These are phyloP conservation scores for Physeter macrocephalus DNA, from an alignment of 2,113 vertebrate species.

Conservation along the genomic window DNA sequence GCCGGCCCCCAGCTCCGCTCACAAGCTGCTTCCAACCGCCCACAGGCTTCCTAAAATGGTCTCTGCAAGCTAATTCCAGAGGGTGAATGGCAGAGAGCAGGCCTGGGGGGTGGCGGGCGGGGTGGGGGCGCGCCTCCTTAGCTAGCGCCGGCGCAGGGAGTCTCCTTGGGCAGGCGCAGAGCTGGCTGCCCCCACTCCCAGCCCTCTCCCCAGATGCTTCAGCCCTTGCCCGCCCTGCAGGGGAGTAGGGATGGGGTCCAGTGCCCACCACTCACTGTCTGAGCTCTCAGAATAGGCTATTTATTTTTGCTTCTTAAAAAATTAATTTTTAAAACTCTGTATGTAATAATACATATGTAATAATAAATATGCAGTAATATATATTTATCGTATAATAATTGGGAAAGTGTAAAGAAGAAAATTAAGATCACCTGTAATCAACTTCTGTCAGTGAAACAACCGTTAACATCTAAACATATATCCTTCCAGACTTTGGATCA, in stretches of 20 bases:
- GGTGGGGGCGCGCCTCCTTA: background rate
- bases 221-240: background rate
- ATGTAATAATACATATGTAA: background rate
- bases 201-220: background rate
- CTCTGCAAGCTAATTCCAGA: conserved; percentile 72
- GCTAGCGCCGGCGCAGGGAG: background rate
- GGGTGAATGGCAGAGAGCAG: conserved; percentile 64
- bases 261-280: background rate
- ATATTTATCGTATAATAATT: conserved; percentile 10
- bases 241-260: too few relatives aligned
- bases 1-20: conserved; percentile 53
- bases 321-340: background rate
- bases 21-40: conserved; percentile 66
- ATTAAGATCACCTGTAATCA: conserved; percentile 14
- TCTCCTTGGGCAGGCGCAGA: background rate
- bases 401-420: conserved; percentile 29
- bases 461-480: background rate
- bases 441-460: background rate
- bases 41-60: conserved; percentile 70
- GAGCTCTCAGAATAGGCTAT: background rate
- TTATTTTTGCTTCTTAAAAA: conserved; percentile 29
- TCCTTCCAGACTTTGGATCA: conserved; percentile 23
- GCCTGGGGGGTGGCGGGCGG: background rate
- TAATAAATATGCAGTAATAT: background rate
- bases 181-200: background rate